A percentile compares a stretch with the other conserved stretches of the same genome.
Conservation (phyloP, 2,888 invertebrate species). For the Andrena hattorfiana region DNA sequence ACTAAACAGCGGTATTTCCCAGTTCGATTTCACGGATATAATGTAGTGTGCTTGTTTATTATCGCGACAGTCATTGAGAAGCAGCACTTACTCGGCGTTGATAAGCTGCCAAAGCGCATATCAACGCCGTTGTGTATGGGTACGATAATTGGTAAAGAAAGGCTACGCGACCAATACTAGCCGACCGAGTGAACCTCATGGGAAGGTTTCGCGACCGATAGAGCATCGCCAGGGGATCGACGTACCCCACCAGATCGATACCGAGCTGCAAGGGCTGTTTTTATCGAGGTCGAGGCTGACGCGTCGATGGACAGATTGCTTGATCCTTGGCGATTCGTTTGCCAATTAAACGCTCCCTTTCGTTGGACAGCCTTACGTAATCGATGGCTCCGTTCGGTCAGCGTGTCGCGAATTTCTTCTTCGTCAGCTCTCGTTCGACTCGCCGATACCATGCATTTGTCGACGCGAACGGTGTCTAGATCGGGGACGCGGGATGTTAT, state of each 20-base stretch:
- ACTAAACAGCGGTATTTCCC: too few species aligned
- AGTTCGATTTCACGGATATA: too few species aligned
- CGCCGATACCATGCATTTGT: neutral
- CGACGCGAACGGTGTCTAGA: neutral
- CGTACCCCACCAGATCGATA: neutral
- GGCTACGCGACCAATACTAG: too few species aligned
- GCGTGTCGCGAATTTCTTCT: neutral
- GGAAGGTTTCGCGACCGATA: neutral
- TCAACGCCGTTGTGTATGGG: neutral
- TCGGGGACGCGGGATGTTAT: neutral
- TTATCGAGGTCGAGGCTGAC: neutral
- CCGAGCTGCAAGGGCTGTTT: conserved; percentile 9
- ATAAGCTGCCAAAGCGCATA: too few species aligned
- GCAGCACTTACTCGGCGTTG: too few species aligned
- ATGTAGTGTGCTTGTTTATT: too few species aligned
- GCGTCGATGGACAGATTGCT: conserved; percentile 10
- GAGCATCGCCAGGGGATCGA: neutral
- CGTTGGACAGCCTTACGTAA: conserved; percentile 15
- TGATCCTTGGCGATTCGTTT: conserved; percentile 2
- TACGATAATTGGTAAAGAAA: neutral
- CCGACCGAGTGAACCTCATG: neutral
- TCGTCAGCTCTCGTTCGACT: neutral
- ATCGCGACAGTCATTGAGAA: too few species aligned
- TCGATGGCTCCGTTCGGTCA: conserved; percentile 12
- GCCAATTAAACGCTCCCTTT: conserved; percentile 25